Conservation (phyloP, 2,113 vertebrate genomes). For the Psilopogon haemacephalus region DNA sequence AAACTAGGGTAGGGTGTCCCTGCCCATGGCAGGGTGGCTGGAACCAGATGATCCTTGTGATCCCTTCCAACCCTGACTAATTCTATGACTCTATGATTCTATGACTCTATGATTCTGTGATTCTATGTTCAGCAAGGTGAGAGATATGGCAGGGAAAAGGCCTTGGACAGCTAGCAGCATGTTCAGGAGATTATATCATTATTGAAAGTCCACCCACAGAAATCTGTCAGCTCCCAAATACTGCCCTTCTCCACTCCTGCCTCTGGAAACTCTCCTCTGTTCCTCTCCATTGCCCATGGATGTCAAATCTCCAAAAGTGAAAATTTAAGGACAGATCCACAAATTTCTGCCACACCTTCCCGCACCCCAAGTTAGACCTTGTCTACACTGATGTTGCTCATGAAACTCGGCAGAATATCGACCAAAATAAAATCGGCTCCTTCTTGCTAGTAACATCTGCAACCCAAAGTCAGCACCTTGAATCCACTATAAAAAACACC, state of each 20-base stretch:
- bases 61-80: too few species aligned
- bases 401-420: background rate
- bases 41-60: too few species aligned
- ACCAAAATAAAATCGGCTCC: background rate
- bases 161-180: background rate
- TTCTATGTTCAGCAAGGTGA: background rate
- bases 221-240: background rate
- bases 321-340: background rate
- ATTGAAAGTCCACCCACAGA: background rate
- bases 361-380: accelerated
- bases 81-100: too few species aligned
- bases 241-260: background rate
- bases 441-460: background rate
- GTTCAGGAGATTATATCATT: background rate
- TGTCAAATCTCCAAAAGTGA: background rate
- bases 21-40: too few species aligned
- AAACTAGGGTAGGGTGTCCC: too few species aligned
- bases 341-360: background rate
- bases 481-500: background rate
- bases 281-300: background rate
- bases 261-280: background rate
- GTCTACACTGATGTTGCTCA: background rate
- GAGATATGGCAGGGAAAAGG: background rate
- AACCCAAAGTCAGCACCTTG: background rate
- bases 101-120: too few species aligned